Evolutionary conservation across 2,113 vertebrate species (phyloP).

Genomic region (Nyctibius bracteatus): DNA sequence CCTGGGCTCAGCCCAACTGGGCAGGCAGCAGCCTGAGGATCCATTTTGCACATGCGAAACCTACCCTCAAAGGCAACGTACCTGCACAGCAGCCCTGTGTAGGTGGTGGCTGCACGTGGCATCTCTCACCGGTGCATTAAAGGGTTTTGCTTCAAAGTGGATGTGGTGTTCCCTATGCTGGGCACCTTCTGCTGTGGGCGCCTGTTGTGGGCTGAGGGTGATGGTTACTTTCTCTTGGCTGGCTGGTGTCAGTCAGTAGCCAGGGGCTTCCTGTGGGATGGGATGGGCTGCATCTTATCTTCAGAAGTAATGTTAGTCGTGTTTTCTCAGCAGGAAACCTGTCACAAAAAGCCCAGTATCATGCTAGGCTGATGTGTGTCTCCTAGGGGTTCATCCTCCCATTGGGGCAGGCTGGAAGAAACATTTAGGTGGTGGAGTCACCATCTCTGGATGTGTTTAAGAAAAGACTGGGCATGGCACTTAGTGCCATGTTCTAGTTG

Average conservation of each 20-base stretch:
- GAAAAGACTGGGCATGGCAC: too few relatives aligned
- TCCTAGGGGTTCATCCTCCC: background rate
- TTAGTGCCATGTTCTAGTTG: too few relatives aligned
- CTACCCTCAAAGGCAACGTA: fast-evolving
- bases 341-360: background rate
- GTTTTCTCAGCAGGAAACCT: background rate
- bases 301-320: background rate
- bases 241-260: background rate
- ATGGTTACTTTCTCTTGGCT: background rate
- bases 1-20: background rate
- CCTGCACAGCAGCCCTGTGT: too few relatives aligned
- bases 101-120: fast-evolving
- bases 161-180: fast-evolving
- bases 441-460: too few relatives aligned
- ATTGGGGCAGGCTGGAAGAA: background rate
- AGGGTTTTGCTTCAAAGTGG: background rate
- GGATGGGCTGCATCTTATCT: background rate
- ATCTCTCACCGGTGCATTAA: background rate
- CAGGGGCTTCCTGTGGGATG: background rate
- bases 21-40: background rate
- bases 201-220: background rate
- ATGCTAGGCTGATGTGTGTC: background rate
- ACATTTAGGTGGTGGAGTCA: too few relatives aligned
- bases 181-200: background rate
- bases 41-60: background rate